phyloP scores from a whole-genome alignment of 2,888 invertebrate species.

The Phlogophora meticulosa region DNA sequence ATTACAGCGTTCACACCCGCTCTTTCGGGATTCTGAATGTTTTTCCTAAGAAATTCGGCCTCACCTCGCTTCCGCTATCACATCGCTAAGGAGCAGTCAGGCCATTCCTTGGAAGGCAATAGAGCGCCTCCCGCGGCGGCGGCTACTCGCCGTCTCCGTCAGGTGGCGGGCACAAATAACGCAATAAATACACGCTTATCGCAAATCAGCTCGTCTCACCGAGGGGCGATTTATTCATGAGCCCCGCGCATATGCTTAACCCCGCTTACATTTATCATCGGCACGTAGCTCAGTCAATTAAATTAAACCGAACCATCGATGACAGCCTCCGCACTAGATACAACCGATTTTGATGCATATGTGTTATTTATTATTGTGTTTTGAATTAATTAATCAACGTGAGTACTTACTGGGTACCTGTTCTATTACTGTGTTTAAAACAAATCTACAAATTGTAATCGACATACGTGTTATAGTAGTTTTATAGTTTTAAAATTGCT shows the following conservation, averaged over 20 bases:
- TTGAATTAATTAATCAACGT: constrained; percentile 72
- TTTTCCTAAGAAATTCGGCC: background rate
- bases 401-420: constrained; percentile 52
- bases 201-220: constrained; percentile 89
- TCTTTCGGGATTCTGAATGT: background rate
- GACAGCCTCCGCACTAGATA: constrained; percentile 85
- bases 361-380: constrained; percentile 83
- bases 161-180: constrained; percentile 86
- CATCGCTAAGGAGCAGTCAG: constrained; percentile 9
- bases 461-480: background rate
- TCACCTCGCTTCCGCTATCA: constrained; percentile 20
- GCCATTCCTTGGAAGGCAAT: constrained; percentile 74
- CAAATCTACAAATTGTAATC: background rate
- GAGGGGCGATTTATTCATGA: constrained; percentile 89
- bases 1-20: too few relatives aligned
- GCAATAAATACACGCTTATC: constrained; percentile 90
- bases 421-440: background rate
- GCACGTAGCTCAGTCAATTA: constrained; percentile 88
- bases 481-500: background rate
- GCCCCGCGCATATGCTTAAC: constrained; percentile 86
- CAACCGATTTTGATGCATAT: constrained; percentile 78
- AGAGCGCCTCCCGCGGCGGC: constrained; percentile 84
- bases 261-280: constrained; percentile 88
- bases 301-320: constrained; percentile 88
- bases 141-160: constrained; percentile 64